Percentiles rank a stretch among this genome's conserved stretches.
phyloP scores from a whole-genome alignment of 2,113 vertebrate species.

The Saimiri boliviensis region DNA sequence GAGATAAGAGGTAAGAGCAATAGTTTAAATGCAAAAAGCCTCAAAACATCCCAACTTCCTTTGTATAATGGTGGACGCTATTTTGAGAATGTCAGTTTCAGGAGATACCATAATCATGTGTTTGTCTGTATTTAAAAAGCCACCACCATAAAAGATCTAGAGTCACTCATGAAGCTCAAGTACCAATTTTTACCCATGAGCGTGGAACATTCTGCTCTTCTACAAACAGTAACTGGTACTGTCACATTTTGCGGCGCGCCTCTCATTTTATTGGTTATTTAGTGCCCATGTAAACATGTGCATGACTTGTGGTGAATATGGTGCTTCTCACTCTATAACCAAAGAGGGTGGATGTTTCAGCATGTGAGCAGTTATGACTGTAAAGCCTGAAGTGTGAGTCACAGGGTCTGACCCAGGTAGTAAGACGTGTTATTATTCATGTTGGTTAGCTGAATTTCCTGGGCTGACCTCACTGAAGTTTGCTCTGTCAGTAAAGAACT shows the following conservation, averaged over 20 bases:
- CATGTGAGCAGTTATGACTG: constrained; percentile 34
- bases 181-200: background rate
- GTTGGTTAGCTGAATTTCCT: constrained; percentile 43
- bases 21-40: background rate
- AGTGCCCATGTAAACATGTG: background rate
- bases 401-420: constrained; percentile 44
- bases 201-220: background rate
- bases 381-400: constrained; percentile 64
- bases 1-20: background rate
- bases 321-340: constrained; percentile 65
- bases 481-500: background rate
- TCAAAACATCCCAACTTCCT: background rate
- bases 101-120: constrained; percentile 40
- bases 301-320: constrained; percentile 46
- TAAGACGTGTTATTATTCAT: constrained; percentile 21
- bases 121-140: constrained; percentile 40
- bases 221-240: background rate
- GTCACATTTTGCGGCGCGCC: background rate
- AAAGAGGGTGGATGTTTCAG: constrained; percentile 41
- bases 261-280: constrained; percentile 21
- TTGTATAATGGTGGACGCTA: background rate
- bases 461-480: background rate
- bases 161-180: constrained; percentile 38
- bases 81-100: constrained; percentile 52
- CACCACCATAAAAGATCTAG: background rate